A percentile compares a stretch with the other conserved stretches of the same genome.
Evolutionary conservation across 2,888 invertebrate genomes (phyloP).

Genomic region (Caenorhabditis macrosperma): DNA sequence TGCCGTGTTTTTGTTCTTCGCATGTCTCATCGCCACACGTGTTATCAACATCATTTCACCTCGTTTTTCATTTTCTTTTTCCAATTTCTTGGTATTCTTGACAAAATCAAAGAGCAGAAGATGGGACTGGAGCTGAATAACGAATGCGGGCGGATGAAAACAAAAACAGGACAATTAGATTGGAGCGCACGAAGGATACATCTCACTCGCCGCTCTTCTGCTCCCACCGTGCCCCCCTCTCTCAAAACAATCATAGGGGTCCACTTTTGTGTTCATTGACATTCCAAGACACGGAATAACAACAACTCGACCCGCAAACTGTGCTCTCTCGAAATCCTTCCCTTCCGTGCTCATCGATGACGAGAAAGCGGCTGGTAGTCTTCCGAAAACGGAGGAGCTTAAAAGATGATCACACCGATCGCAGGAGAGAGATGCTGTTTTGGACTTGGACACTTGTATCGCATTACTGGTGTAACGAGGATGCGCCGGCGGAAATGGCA

Average conservation of each 20-base stretch:
- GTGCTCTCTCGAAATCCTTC: background rate
- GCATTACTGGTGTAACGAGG: background rate
- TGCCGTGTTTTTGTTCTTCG: background rate
- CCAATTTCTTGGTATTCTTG: background rate
- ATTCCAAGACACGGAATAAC: background rate
- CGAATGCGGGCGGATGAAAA: background rate
- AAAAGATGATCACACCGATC: background rate
- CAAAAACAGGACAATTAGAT: constrained; percentile 16
- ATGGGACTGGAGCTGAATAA: background rate
- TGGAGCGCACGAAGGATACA: background rate
- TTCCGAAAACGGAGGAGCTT: background rate
- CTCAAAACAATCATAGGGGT: background rate
- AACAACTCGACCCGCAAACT: background rate
- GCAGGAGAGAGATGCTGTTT: background rate
- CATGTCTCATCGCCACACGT: background rate
- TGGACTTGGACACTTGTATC: background rate
- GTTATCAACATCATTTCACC: constrained; percentile 1
- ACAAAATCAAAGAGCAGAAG: constrained; percentile 2
- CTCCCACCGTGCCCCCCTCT: background rate
- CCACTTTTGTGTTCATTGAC: background rate
- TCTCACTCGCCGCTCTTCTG: background rate
- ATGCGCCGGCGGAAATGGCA: background rate
- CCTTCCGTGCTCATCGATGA: too few relatives aligned
- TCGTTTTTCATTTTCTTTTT: background rate
- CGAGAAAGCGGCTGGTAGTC: too few relatives aligned